These are phyloP conservation scores for Danionella dracula DNA, from an alignment of 2,797 vertebrate genomes.

Conservation along the genomic window DNA sequence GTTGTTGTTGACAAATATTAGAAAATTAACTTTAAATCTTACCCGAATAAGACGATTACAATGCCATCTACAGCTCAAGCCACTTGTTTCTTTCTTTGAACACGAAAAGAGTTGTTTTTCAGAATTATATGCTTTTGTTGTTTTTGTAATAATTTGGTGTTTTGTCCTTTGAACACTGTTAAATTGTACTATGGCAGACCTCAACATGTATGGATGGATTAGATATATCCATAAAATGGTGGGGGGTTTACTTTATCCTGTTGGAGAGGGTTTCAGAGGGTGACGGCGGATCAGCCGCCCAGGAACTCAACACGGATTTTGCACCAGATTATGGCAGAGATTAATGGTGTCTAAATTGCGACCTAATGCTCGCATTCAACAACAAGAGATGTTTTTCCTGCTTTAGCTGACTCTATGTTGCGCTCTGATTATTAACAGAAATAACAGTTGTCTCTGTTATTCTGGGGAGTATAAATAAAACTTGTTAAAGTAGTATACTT, in stretches of 20 bases:
- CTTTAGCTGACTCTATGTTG: constrained; percentile 11
- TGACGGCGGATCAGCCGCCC: constrained; percentile 19
- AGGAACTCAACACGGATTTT: constrained; percentile 38
- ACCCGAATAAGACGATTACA: too few relatives aligned
- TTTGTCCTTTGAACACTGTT: too few relatives aligned
- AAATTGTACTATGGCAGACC: too few relatives aligned
- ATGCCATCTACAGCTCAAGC: background rate
- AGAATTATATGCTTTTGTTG: too few relatives aligned
- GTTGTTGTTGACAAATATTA: too few relatives aligned
- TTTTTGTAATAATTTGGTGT: too few relatives aligned
- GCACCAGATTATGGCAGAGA: constrained; percentile 67
- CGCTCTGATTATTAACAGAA: background rate
- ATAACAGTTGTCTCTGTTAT: background rate
- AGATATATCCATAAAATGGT: too few relatives aligned
- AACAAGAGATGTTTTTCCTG: constrained; percentile 45
- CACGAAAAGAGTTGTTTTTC: too few relatives aligned
- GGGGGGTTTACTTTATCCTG: background rate
- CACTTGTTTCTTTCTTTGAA: constrained; percentile 4
- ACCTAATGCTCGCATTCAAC: constrained; percentile 63
- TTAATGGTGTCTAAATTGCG: constrained; percentile 71
- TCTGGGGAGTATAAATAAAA: too few relatives aligned
- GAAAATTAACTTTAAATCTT: too few relatives aligned
- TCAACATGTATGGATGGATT: too few relatives aligned
- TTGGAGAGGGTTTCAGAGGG: background rate
- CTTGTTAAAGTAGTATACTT: too few relatives aligned